Evolutionary conservation across 2,113 vertebrate species (phyloP).

Genomic region (Engystomops pustulosus): DNA sequence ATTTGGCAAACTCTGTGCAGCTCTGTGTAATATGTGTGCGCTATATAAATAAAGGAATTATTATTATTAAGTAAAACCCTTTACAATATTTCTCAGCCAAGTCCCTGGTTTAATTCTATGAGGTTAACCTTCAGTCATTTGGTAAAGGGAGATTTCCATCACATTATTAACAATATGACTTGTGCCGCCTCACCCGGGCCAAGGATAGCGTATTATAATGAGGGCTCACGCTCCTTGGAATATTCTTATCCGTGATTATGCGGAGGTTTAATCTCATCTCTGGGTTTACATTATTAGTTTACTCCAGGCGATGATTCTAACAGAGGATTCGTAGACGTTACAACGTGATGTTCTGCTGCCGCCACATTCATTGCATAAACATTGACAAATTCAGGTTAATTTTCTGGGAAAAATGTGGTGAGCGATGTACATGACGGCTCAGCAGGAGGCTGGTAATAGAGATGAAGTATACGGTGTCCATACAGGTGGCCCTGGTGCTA

Average conservation of each 20-base stretch:
- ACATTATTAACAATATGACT: neutral
- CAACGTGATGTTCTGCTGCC: conserved; percentile 14
- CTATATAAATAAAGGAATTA: too few species aligned
- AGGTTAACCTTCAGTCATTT: neutral
- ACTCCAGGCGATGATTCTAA: conserved; percentile 37
- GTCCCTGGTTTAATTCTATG: neutral
- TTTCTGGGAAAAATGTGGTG: neutral
- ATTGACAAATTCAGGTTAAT: neutral
- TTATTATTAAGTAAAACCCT: too few species aligned
- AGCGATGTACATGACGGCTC: neutral
- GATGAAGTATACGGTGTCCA: neutral
- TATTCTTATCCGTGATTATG: conserved; percentile 35
- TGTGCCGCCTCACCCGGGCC: neutral
- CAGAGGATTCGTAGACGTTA: conserved; percentile 9
- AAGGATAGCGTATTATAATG: conserved; percentile 6
- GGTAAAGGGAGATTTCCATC: conserved; percentile 14
- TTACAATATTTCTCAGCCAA: too few species aligned
- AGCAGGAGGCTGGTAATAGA: neutral
- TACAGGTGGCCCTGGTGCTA: too few species aligned
- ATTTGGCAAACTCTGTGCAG: too few species aligned
- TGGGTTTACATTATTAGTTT: conserved; percentile 44
- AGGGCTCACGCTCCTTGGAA: conserved; percentile 5
- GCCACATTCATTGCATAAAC: conserved; percentile 19
- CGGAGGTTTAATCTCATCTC: conserved; percentile 43
- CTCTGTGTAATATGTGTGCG: too few species aligned